Evolutionary conservation across 2,888 invertebrate genomes (phyloP).

Genomic region (Xiphydria camelus): DNA sequence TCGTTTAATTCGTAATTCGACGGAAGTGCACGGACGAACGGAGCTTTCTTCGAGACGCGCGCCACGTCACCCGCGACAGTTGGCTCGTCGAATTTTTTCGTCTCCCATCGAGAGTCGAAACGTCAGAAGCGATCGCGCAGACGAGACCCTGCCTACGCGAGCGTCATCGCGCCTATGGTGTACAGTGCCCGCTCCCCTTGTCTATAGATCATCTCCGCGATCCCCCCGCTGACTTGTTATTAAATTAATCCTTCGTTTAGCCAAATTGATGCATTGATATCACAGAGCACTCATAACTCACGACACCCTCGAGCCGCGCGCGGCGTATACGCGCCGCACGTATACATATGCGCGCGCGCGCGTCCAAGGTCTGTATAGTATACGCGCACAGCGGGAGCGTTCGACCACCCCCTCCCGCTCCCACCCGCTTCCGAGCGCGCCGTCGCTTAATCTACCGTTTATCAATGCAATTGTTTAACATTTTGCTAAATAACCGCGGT

Average conservation of each 20-base stretch:
- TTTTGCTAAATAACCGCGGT: conserved; percentile 20
- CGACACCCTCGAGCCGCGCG: conserved; percentile 33
- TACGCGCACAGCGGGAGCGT: conserved; percentile 13
- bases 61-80: neutral
- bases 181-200: conserved; percentile 28
- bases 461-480: conserved; percentile 43
- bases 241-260: conserved; percentile 60
- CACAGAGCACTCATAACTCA: conserved; percentile 58
- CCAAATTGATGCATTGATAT: conserved; percentile 59
- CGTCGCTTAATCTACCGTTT: conserved; percentile 29
- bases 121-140: no score
- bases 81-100: no score
- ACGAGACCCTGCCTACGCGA: no score
- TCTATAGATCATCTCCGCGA: conserved; percentile 49
- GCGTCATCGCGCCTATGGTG: no score
- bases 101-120: no score
- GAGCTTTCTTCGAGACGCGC: conserved; percentile 2
- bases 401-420: conserved; percentile 7
- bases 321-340: neutral
- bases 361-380: conserved; percentile 12
- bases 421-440: conserved; percentile 12
- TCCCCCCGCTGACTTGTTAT: conserved; percentile 55
- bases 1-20: no score
- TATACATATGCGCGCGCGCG: conserved; percentile 11
- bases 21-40: conserved; percentile 1